Conservation (phyloP, 2,797 vertebrate genomes). For the Schizothorax lantsangensis region DNA sequence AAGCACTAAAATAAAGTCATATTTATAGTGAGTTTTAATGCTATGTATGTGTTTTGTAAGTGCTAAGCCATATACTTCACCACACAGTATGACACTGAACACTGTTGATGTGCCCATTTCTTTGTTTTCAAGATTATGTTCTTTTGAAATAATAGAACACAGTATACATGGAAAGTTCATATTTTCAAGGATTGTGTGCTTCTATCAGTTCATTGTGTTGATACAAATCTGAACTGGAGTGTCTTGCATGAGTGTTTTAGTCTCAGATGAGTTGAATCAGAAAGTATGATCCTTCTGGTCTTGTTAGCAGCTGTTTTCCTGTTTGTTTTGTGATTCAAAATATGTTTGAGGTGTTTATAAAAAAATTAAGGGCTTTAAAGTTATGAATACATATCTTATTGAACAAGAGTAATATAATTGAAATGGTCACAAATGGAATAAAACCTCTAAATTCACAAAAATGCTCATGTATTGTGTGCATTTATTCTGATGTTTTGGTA, state of each 20-base stretch:
- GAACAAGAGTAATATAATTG: constrained; percentile 61
- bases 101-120: background rate
- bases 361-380: constrained; percentile 68
- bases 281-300: constrained; percentile 50
- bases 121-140: constrained; percentile 25
- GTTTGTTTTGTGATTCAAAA: constrained; percentile 66
- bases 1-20: constrained; percentile 54
- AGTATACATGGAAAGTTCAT: background rate
- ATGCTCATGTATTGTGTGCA: background rate
- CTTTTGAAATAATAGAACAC: constrained; percentile 12
- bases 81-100: constrained; percentile 46
- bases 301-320: constrained; percentile 57
- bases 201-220: constrained; percentile 36
- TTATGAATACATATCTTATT: constrained; percentile 62
- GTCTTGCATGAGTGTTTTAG: constrained; percentile 61
- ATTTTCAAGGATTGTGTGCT: constrained; percentile 32
- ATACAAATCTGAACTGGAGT: constrained; percentile 41
- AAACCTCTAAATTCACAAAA: constrained; percentile 61
- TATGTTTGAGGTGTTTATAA: constrained; percentile 64
- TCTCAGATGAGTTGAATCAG: constrained; percentile 64
- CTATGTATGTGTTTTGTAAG: constrained; percentile 65
- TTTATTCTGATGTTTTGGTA: constrained; percentile 10
- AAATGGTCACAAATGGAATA: constrained; percentile 68
- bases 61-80: constrained; percentile 54
- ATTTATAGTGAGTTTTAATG: constrained; percentile 61